phyloP scores from a whole-genome alignment of 1,140 invertebrate species.

The Drosophila suzukii region DNA sequence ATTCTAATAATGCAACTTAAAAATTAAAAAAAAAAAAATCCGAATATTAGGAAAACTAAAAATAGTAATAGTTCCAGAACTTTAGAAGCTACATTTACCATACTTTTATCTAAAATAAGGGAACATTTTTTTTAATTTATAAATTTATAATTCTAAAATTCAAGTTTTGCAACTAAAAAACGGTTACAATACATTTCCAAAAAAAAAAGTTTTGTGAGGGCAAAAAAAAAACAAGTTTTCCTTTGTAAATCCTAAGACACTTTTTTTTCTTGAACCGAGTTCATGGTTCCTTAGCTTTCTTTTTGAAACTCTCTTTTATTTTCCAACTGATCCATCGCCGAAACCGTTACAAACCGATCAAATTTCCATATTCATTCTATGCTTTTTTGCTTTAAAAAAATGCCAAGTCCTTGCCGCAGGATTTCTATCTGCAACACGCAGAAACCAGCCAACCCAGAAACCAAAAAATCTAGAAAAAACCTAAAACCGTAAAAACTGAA shows the following conservation, averaged over 20 bases:
- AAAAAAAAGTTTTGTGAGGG: neutral
- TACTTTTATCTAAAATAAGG: no score
- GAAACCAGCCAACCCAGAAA: constrained; percentile 41
- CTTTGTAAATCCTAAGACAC: neutral
- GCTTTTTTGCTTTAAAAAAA: constrained; percentile 9
- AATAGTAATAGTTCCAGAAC: no score
- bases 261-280: neutral
- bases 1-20: no score
- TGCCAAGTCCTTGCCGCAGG: constrained; percentile 26
- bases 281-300: neutral
- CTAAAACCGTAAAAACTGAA: constrained; percentile 4
- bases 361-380: constrained; percentile 48
- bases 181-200: neutral
- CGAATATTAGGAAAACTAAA: no score
- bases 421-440: constrained; percentile 78
- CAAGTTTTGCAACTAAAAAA: no score
- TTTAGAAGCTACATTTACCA: no score
- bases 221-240: neutral
- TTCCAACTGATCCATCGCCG: neutral
- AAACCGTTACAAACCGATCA: constrained; percentile 45
- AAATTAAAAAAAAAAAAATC: no score
- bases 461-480: constrained; percentile 37
- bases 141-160: no score
- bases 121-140: no score
- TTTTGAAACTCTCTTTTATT: neutral